A percentile compares a stretch with the other conserved stretches of the same genome.
Evolutionary conservation across 2,113 vertebrate species (phyloP).

Genomic region (Rhombomys opimus): DNA sequence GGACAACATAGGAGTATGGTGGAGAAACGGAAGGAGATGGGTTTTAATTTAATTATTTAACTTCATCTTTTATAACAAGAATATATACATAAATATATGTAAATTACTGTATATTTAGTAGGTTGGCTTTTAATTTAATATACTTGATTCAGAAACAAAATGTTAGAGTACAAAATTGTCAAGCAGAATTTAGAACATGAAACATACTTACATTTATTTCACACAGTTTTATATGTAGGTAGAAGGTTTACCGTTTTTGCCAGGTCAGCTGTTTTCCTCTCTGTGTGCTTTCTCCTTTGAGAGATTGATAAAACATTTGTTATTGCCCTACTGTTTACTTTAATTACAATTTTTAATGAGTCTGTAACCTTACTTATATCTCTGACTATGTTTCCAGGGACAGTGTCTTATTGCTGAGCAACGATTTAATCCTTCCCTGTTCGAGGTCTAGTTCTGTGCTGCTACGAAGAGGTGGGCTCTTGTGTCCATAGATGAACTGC

Average conservation of each 20-base stretch:
- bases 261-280: conserved; percentile 87
- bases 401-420: conserved; percentile 88
- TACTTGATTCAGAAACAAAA: conserved; percentile 96
- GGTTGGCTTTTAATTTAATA: conserved; percentile 92
- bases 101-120: conserved; percentile 92
- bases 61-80: conserved; percentile 87
- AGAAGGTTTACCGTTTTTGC: conserved; percentile 89
- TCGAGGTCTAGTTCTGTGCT: conserved; percentile 83
- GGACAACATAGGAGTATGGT: conserved; percentile 94
- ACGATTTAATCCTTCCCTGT: conserved; percentile 82
- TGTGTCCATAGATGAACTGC: conserved; percentile 73
- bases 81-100: conserved; percentile 93
- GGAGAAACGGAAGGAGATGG: conserved; percentile 94
- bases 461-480: conserved; percentile 86
- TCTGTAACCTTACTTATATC: conserved; percentile 92
- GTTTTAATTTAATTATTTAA: conserved; percentile 94
- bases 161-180: conserved; percentile 94
- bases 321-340: conserved; percentile 89
- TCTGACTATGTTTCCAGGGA: conserved; percentile 92
- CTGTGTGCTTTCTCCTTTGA: conserved; percentile 88
- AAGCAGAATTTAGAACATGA: conserved; percentile 87
- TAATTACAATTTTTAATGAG: conserved; percentile 85
- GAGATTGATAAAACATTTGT: conserved; percentile 90
- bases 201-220: conserved; percentile 92
- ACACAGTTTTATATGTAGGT: conserved; percentile 91